Evolutionary conservation across 2,797 vertebrate genomes (phyloP), one percentile per base, ranked within the genome.

Genomic region (Alfaro cultratus): DNA sequence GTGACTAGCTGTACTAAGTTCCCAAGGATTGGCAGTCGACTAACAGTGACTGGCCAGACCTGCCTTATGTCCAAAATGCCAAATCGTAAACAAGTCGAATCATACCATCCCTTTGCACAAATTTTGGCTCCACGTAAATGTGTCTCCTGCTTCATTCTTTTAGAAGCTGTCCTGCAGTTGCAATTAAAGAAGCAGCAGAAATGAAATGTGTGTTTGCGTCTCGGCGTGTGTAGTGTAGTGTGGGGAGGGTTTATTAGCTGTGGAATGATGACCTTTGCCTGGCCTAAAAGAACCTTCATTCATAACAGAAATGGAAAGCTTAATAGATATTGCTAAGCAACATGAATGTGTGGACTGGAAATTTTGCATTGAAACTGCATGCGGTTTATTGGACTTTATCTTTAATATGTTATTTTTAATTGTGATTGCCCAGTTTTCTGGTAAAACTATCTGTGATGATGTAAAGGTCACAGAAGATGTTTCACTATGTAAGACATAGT

Each of bases 1-100:
- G 85, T 89, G 90, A 94, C 93, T 92, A 92, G 88, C 85, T 90
- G 88, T 70, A 80, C 89, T 84, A 86, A 92, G 93, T 91, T 92
- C 88, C 88, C 86, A 81, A 89, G 85, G 91, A 93, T 93, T 93
- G 93, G 88, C 89, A 88, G 85, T 87, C 77, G 85, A 85, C 85
- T 84, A 89, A 92, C 91, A 87, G 90, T 88, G 92, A 87, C 89
- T 89, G 92, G 90, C 91, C 92, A 91, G 82, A 62, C 71, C 80
- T 72, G 87, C 75, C 87, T 86, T 79, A 83, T 76, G 88, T 85
- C 81, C 76, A 73, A 91, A 89, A 94, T 90, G 83, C 90, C 87
- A 84, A 89, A 92, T 85, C 85, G 90, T 92, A 94, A 94, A 93
- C 89, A 92, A 91, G 91, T 93, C 90, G 89, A 94, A 91, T 86